phyloP scores from a whole-genome alignment of 2,113 vertebrate genomes.

The Pao palembangensis region DNA sequence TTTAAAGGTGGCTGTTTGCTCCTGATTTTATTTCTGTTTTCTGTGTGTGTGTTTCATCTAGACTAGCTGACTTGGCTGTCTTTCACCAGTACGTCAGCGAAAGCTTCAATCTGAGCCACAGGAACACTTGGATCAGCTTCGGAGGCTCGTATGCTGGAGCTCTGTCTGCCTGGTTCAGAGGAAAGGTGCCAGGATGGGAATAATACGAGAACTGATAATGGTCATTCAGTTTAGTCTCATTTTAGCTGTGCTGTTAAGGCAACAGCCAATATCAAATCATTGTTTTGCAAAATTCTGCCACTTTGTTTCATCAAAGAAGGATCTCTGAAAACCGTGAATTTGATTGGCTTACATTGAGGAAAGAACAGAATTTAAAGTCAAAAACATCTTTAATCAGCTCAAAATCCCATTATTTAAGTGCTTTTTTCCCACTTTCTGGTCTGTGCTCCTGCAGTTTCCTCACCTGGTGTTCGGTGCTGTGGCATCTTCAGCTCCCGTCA shows the following conservation, averaged over 20 bases:
- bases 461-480: constrained; percentile 81
- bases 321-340: too few relatives aligned
- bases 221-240: background rate
- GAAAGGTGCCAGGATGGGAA: constrained; percentile 70
- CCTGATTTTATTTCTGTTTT: background rate
- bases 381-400: too few relatives aligned
- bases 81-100: constrained; percentile 73
- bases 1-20: background rate
- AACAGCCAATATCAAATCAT: background rate
- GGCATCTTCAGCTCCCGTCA: constrained; percentile 84
- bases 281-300: background rate
- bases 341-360: too few relatives aligned
- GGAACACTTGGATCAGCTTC: constrained; percentile 84
- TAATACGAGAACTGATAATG: background rate
- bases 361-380: too few relatives aligned
- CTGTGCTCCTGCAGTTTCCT: constrained; percentile 73
- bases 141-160: constrained; percentile 85
- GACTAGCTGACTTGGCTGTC: constrained; percentile 74
- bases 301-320: too few relatives aligned
- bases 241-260: too few relatives aligned
- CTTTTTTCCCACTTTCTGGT: background rate
- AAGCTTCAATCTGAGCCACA: constrained; percentile 68
- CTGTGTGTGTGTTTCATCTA: constrained; percentile 29
- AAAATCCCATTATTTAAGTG: background rate
- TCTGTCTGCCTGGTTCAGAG: constrained; percentile 82